Percentiles rank a stretch among this genome's conserved stretches.
Conservation (phyloP, 2,797 vertebrate genomes). For the Rhynchonycteris naso region DNA sequence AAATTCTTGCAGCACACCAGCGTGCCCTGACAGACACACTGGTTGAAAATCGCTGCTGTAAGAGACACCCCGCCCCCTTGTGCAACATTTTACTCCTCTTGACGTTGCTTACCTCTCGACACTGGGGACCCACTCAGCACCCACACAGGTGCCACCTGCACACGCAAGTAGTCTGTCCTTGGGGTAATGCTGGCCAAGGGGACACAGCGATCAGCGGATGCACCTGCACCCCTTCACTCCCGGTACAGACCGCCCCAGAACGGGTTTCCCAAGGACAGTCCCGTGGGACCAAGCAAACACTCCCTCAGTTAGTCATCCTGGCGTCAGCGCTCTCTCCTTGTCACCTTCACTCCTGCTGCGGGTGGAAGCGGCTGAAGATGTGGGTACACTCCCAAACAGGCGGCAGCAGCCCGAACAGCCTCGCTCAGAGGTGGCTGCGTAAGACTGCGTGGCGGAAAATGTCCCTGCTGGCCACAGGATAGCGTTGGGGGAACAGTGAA, state of each 20-base stretch:
- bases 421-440: neutral
- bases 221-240: neutral
- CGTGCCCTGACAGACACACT: neutral
- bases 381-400: neutral
- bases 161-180: neutral
- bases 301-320: neutral
- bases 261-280: neutral
- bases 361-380: no score
- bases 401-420: neutral
- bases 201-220: neutral
- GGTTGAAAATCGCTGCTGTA: neutral
- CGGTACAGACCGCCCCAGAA: no score
- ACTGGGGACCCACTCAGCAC: neutral
- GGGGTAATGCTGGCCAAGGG: rapidly evolving
- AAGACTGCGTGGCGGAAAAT: neutral
- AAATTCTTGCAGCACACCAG: neutral
- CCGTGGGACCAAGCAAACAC: rapidly evolving
- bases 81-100: neutral
- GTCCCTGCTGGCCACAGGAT: neutral
- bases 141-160: neutral
- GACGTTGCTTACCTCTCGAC: neutral
- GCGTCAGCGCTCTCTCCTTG: neutral
- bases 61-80: neutral
- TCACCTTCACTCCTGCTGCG: neutral
- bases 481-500: neutral